These are phyloP conservation scores for Sesamia inferens DNA, from an alignment of 2,888 invertebrate genomes.

Conservation along the genomic window DNA sequence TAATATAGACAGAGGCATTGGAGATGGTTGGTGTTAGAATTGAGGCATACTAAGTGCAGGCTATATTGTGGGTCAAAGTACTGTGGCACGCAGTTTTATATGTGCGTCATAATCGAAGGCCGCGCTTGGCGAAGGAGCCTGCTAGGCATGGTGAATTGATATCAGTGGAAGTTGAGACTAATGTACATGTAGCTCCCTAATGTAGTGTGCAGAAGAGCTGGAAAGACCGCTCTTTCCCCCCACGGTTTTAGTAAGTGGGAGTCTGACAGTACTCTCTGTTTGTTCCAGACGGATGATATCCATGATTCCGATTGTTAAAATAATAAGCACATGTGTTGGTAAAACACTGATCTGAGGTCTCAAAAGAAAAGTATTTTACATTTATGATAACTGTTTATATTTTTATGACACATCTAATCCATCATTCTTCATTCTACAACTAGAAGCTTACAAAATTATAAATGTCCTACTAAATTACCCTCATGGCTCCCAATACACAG, in stretches of 20 bases:
- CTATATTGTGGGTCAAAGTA: neutral
- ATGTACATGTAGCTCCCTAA: too few relatives aligned
- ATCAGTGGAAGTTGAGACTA: neutral
- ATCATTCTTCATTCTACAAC: neutral
- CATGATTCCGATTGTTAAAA: neutral
- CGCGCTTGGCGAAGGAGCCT: neutral
- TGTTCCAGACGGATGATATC: too few relatives aligned
- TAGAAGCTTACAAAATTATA: conserved; percentile 13
- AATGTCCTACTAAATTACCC: conserved; percentile 2
- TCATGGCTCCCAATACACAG: conserved; percentile 6
- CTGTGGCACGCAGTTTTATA: neutral
- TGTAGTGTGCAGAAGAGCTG: neutral
- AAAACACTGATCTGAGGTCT: neutral
- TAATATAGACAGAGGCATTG: conserved; percentile 44
- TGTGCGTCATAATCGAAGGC: neutral
- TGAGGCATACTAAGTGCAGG: conserved; percentile 27
- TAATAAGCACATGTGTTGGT: neutral
- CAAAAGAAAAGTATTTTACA: neutral
- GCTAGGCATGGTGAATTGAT: neutral
- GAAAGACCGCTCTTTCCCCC: too few relatives aligned
- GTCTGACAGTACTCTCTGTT: neutral
- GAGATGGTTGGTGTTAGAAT: conserved; percentile 49
- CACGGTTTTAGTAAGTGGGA: too few relatives aligned
- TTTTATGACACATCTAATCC: neutral
- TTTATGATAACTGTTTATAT: neutral